Evolutionary conservation across 1,140 invertebrate genomes (phyloP).

Genomic region (Trichoplusia ni): DNA sequence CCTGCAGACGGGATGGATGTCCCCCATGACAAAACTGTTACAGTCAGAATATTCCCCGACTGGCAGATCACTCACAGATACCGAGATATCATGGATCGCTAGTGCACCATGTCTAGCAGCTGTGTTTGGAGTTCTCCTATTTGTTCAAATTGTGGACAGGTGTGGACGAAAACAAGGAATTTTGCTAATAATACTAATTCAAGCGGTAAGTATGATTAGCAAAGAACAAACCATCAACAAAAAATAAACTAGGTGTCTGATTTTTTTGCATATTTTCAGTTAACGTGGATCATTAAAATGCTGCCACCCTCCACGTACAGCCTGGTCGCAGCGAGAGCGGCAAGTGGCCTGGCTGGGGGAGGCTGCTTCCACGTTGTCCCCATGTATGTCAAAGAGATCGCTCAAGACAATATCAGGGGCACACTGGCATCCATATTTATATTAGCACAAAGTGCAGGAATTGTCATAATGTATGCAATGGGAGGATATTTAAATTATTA

Average conservation of each 20-base stretch:
- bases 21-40: conserved; percentile 71
- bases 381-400: conserved; percentile 42
- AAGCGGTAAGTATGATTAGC: conserved; percentile 40
- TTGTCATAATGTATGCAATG: conserved; percentile 75
- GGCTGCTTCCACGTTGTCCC: conserved; percentile 34
- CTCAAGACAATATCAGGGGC: too few species aligned
- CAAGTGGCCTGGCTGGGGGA: conserved; percentile 31
- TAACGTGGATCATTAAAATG: conserved; percentile 40
- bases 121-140: conserved; percentile 44
- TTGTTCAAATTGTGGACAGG: conserved; percentile 56
- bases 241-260: too few species aligned
- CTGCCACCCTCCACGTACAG: conserved; percentile 6
- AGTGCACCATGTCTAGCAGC: conserved; percentile 58
- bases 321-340: conserved; percentile 35
- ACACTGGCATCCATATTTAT: conserved; percentile 26
- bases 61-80: conserved; percentile 65
- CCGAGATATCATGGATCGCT: conserved; percentile 71
- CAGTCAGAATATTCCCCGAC: conserved; percentile 59
- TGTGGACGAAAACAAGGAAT: conserved; percentile 69
- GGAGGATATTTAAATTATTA: conserved; percentile 79
- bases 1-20: conserved; percentile 78
- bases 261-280: conserved; percentile 38
- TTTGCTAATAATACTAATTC: conserved; percentile 52
- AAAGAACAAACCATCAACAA: too few species aligned
- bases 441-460: conserved; percentile 32